phyloP scores from a whole-genome alignment of 2,888 invertebrate genomes.

The Heliconius hortense region DNA sequence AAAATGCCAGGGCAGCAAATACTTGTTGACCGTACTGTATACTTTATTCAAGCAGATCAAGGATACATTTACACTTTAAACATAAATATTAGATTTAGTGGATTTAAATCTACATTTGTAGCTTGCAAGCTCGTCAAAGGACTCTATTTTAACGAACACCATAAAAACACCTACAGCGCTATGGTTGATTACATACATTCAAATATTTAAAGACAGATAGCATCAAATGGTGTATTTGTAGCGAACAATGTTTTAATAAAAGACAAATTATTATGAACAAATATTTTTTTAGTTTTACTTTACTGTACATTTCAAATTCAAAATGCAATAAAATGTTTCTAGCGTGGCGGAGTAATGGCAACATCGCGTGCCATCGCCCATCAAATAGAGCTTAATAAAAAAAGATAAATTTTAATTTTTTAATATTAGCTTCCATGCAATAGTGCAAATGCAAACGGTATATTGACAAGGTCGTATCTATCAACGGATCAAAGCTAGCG shows the following conservation, averaged over 20 bases:
- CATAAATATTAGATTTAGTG: too few species aligned
- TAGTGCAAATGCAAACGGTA: slow-evolving; percentile 28
- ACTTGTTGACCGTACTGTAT: too few species aligned
- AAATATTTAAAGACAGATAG: background rate
- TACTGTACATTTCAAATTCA: slow-evolving; percentile 4
- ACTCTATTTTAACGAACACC: background rate
- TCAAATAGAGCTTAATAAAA: slow-evolving; percentile 29
- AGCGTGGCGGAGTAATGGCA: slow-evolving; percentile 30
- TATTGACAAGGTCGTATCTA: slow-evolving; percentile 34
- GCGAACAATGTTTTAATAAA: background rate
- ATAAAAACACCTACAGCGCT: background rate
- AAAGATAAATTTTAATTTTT: slow-evolving; percentile 36
- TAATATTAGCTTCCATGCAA: slow-evolving; percentile 31
- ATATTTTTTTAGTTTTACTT: slow-evolving; percentile 4
- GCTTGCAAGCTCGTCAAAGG: too few species aligned
- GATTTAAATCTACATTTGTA: too few species aligned
- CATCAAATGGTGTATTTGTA: background rate
- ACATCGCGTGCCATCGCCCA: slow-evolving; percentile 38
- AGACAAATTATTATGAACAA: background rate
- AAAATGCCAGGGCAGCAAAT: too few species aligned
- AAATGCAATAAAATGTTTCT: slow-evolving; percentile 27
- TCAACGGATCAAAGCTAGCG: slow-evolving; percentile 26
- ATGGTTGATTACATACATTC: background rate
- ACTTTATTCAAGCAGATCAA: too few species aligned
- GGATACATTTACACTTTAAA: too few species aligned